Conservation (phyloP, 1,140 invertebrate species). For the Andrena cerasifolii region DNA sequence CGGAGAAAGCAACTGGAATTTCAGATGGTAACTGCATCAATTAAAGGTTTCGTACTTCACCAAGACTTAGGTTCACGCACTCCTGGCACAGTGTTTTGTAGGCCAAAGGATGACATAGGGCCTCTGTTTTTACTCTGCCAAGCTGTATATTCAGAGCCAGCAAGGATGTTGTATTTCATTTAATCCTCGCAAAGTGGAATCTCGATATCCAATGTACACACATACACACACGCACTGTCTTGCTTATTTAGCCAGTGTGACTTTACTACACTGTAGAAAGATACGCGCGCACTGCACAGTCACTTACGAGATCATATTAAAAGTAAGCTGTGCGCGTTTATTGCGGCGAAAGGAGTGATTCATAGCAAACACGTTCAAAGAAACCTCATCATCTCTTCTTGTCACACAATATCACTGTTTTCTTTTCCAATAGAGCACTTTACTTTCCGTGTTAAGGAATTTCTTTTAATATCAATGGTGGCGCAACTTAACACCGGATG, state of each 20-base stretch:
- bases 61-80: constrained; percentile 64
- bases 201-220: constrained; percentile 59
- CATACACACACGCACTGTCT: constrained; percentile 62
- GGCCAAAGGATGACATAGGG: constrained; percentile 58
- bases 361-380: constrained; percentile 41
- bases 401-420: constrained; percentile 65
- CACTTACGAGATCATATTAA: constrained; percentile 55
- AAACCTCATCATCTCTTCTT: constrained; percentile 46
- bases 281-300: constrained; percentile 62
- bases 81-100: constrained; percentile 62
- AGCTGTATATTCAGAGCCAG: constrained; percentile 60
- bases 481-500: constrained; percentile 44
- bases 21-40: constrained; percentile 63
- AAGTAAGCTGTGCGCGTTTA: constrained; percentile 41
- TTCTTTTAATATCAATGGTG: constrained; percentile 47
- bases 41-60: constrained; percentile 66
- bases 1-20: constrained; percentile 53
- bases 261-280: constrained; percentile 57
- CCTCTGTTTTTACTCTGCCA: constrained; percentile 63
- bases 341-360: constrained; percentile 42
- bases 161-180: constrained; percentile 58
- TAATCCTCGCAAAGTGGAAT: constrained; percentile 56
- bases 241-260: constrained; percentile 40
- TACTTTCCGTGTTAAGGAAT: constrained; percentile 40
- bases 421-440: constrained; percentile 55